Conservation (phyloP, 2,888 invertebrate species). For the Cheiracanthium punctorium region DNA sequence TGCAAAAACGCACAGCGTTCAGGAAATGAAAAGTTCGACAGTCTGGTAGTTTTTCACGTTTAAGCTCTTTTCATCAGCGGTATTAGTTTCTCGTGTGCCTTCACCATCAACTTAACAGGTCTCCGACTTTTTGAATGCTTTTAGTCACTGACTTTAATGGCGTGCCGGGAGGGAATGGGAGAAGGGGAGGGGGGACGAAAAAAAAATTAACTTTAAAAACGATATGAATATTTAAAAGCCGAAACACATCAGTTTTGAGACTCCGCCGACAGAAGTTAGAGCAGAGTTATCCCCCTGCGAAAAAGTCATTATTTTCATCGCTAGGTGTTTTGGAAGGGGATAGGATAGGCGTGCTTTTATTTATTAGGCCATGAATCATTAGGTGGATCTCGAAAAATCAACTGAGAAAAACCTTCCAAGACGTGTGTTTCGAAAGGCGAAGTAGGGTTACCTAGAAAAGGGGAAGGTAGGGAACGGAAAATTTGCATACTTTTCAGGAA, state of each 20-base stretch:
- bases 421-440: slow-evolving; percentile 22
- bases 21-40: neutral
- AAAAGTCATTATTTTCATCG: slow-evolving; percentile 47
- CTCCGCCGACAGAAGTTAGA: slow-evolving; percentile 5
- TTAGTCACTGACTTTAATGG: neutral
- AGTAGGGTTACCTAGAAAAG: slow-evolving; percentile 22
- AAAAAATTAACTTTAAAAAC: slow-evolving; percentile 27
- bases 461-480: neutral
- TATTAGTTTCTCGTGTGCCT: neutral
- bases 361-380: slow-evolving; percentile 59
- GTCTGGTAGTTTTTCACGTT: neutral
- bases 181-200: neutral
- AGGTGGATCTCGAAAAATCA: slow-evolving; percentile 23
- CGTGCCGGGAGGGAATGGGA: neutral
- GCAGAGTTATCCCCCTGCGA: slow-evolving; percentile 14
- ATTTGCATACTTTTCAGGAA: neutral
- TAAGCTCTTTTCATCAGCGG: neutral
- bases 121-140: slow-evolving; percentile 3
- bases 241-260: slow-evolving; percentile 20
- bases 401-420: slow-evolving; percentile 21
- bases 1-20: too few species aligned
- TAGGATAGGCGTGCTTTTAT: slow-evolving; percentile 17
- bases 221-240: slow-evolving; percentile 40
- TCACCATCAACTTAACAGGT: neutral
- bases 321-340: neutral